Evolutionary conservation across 2,888 invertebrate species (phyloP), one percentile per base, ranked within the genome.

Genomic region (Entomobrya multifasciata): DNA sequence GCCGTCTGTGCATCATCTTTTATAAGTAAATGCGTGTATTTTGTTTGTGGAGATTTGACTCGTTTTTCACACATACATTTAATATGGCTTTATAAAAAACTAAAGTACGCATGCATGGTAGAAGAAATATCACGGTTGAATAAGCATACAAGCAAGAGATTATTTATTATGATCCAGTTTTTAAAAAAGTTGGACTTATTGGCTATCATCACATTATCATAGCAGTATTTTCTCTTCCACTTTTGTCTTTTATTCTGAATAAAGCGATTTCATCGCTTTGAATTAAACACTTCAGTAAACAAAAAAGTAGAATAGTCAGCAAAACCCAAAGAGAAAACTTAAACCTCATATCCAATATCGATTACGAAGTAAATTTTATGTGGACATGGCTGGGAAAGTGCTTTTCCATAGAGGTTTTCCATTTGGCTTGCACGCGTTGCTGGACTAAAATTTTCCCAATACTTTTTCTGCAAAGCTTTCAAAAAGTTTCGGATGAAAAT

Each of bases 181-280:
- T n/a, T n/a, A n/a, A 57, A 74, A 67, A 57, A 60, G 82, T 62
- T 79, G 22, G 60, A 20, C 62, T 79, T 79, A 85, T 85, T 72
- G 85, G 60, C 78, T 25, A 85, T 85, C 84, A 78, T 78, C 78
- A 84, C 55, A 76, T 84, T 67, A 84, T 84, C 44, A 72, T 81
- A 11, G 20, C 0, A 17, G 13, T 36, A 36, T 4, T 8, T 36
- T 36, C 36, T 36, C 8, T 8, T 36, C 36, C 36, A 4, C 8
- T 22, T 30, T 22, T 79, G 17, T 65, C 22, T 44, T 44, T 67
- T 22, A 11, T 4, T 20, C 0, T 36, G 65, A 36, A 22, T 70
- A 60, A 22, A 41, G 49, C 74, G 41, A 44, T 22, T 67, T 47
- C 20, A 41, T 65, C 30, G 25, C 60, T 36, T 44, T 67, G 4